Percentiles rank a stretch among this genome's conserved stretches.
These are phyloP conservation scores for Popillia japonica DNA, from an alignment of 1,140 invertebrate species.

Conservation along the genomic window DNA sequence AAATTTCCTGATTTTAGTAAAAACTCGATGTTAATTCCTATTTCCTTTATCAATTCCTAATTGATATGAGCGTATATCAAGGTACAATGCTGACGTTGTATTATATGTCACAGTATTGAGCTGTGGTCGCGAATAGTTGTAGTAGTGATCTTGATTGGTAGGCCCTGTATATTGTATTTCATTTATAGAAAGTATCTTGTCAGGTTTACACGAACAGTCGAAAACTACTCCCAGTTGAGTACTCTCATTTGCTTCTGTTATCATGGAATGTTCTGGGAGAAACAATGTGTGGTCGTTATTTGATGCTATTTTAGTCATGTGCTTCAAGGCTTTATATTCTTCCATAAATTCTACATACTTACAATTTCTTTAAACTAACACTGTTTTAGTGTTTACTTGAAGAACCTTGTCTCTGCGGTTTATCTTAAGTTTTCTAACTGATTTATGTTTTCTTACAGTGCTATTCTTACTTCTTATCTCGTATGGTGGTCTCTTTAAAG, in stretches of 20 bases:
- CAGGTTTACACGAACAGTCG: neutral
- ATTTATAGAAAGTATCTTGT: neutral
- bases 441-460: too few species aligned
- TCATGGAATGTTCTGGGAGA: neutral
- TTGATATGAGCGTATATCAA: conserved; percentile 43
- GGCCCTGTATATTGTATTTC: neutral
- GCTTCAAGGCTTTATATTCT: too few species aligned
- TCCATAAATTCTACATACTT: neutral
- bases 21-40: neutral
- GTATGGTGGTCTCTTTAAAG: too few species aligned
- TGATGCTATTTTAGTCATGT: neutral
- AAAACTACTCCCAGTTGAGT: conserved; percentile 46
- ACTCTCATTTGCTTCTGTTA: neutral
- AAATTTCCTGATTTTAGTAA: neutral
- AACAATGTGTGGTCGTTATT: neutral
- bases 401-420: too few species aligned
- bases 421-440: too few species aligned
- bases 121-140: conserved; percentile 55
- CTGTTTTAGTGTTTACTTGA: neutral
- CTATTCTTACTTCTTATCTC: too few species aligned
- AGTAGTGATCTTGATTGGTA: neutral
- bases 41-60: neutral
- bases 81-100: conserved; percentile 47
- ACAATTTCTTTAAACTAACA: neutral
- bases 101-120: conserved; percentile 54